These are phyloP conservation scores for Sebastes oblongus DNA, from an alignment of 2,797 vertebrate species.

Conservation along the genomic window DNA sequence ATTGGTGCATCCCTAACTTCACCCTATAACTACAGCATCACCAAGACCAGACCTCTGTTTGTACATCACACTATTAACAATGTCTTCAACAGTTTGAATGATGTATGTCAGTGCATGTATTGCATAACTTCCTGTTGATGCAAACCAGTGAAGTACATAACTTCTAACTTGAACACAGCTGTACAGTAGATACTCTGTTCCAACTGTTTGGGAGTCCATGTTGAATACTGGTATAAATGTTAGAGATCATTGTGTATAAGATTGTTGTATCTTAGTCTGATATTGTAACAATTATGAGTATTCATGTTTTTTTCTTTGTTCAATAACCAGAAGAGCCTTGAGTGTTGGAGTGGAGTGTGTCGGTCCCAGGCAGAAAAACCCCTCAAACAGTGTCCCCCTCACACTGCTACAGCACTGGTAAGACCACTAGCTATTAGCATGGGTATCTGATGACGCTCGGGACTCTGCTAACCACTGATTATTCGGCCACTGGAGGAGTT, in stretches of 20 bases:
- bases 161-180: not conserved
- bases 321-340: not conserved
- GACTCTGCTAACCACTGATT: conserved; percentile 65
- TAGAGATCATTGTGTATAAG: not conserved
- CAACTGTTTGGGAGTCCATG: not conserved
- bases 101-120: not conserved
- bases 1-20: not conserved
- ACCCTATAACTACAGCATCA: not conserved
- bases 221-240: not conserved
- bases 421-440: conserved; percentile 77
- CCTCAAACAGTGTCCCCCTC: conserved; percentile 35
- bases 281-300: not conserved
- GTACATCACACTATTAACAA: not conserved
- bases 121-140: not conserved
- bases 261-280: not conserved
- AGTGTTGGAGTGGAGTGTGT: conserved; percentile 2
- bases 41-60: not conserved
- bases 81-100: not conserved
- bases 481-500: conserved; percentile 59
- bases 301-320: conserved; percentile 15
- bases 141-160: not conserved
- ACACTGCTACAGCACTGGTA: conserved; percentile 42
- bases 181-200: not conserved
- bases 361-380: conserved; percentile 13
- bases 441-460: conserved; percentile 76